Conservation (phyloP, 2,113 vertebrate species). For the Apteryx owenii region DNA sequence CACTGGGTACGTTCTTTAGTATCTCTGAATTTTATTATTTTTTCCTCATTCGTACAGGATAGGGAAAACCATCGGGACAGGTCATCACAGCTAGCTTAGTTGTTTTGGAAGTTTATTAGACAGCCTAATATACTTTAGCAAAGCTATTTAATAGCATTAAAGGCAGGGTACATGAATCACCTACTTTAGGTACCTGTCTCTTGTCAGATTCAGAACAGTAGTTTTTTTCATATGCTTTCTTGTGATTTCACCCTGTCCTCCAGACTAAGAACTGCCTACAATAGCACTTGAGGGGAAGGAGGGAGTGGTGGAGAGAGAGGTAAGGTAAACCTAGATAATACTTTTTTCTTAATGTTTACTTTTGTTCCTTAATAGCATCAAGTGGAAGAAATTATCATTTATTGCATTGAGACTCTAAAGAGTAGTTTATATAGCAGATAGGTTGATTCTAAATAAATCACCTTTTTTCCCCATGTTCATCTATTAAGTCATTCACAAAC, state of each 20-base stretch:
- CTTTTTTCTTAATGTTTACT: background rate
- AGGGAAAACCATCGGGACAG: background rate
- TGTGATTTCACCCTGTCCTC: background rate
- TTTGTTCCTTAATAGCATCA: background rate
- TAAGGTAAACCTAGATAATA: background rate
- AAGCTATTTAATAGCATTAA: background rate
- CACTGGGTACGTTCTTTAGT: background rate
- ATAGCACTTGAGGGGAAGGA: background rate
- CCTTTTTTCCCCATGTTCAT: background rate
- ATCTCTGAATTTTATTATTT: background rate
- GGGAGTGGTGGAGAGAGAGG: background rate
- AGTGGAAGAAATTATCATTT: background rate
- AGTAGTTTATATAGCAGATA: background rate
- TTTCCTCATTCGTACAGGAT: background rate
- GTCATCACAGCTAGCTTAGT: background rate
- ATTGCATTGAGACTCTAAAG: background rate
- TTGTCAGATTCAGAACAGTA: background rate
- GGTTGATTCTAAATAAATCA: background rate
- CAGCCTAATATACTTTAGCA: background rate
- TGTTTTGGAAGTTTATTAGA: background rate
- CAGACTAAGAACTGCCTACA: background rate
- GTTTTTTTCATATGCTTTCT: background rate
- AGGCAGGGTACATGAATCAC: background rate
- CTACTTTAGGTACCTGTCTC: background rate
- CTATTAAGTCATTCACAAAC: background rate